Conservation (phyloP, 2,888 invertebrate species). For the Cosmia trapezina region DNA sequence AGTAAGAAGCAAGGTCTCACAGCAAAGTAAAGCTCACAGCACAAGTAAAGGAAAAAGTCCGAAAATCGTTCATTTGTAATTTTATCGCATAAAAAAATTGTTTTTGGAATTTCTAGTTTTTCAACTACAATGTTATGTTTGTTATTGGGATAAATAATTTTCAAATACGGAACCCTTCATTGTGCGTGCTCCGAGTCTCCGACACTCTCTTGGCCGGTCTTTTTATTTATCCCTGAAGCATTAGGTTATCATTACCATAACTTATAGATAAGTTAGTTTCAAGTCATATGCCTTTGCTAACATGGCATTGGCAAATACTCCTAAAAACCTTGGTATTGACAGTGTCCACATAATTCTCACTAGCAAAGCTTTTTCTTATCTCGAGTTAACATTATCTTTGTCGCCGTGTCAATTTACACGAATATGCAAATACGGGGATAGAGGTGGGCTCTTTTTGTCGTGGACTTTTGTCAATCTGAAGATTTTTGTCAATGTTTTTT, state of each 20-base stretch:
- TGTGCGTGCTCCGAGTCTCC: too few species aligned
- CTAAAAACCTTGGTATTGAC: constrained; percentile 4
- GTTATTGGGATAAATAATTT: too few species aligned
- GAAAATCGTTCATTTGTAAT: too few species aligned
- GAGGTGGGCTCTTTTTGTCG: constrained; percentile 12
- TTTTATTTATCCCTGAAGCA: neutral
- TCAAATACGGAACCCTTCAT: too few species aligned
- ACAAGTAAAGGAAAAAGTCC: too few species aligned
- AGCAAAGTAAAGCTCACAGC: too few species aligned
- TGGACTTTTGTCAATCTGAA: neutral
- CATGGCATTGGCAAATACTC: neutral
- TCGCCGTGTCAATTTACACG: constrained; percentile 54
- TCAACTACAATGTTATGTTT: too few species aligned
- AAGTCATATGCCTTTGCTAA: neutral
- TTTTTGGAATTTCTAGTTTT: too few species aligned
- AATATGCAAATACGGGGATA: constrained; percentile 44
- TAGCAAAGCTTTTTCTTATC: constrained; percentile 52
- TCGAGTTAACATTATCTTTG: constrained; percentile 42
- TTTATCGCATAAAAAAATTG: too few species aligned
- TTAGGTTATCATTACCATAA: neutral
- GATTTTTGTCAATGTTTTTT: constrained; percentile 5
- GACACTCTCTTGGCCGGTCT: too few species aligned
- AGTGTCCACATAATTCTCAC: constrained; percentile 19
- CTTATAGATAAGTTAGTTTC: neutral
- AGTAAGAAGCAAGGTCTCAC: too few species aligned